Evolutionary conservation across 2,888 invertebrate genomes (phyloP), one percentile per base, ranked within the genome.

Genomic region (Pterostichus niger): DNA sequence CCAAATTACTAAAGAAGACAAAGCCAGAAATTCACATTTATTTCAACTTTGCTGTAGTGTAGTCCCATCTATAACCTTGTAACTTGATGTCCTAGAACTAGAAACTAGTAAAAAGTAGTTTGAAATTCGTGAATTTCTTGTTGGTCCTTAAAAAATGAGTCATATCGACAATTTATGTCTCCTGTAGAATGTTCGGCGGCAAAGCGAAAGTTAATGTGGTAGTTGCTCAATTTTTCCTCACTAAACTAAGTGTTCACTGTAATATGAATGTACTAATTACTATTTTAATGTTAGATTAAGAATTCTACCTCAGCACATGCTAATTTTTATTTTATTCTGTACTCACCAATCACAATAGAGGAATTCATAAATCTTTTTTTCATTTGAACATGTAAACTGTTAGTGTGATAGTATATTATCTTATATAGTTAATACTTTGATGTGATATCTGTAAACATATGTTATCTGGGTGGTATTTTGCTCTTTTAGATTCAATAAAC

Each of bases 391-490:
- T 71, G 17, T 71, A 71, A 71, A 71, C 68, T 64, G 64, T 64
- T 13, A 33, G 64, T 64, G 64, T 64, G 64, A 64, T 64, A 64
- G 64, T 13, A 64, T 64, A 64, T 64, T 64, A 33, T 64, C 73
- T 46, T 52, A 71, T 49, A 52, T 49, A 46, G 46, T 68, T 73
- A 40, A 49, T 49, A 79, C 31, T 61, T 79, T 68, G 64, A 64
- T 79, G 79, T 79, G 79, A 79, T 79, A 79, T 64, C 61, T 79
- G 79, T 79, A 79, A 79, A 79, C 61, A 61, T 78, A 78, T 61
- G 78, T 78, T 75, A 77, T 56, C n/a, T 40, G 79, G 64, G 59
- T 79, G 79, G 79, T 49, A 56, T 77, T 77, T 77, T 77, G 56
- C 54, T 79, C 79, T 79, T 49, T 79, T 49, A 52, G 52, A 79